These are phyloP conservation scores for Nomada goodeniana DNA, from an alignment of 2,888 invertebrate genomes.

Conservation along the genomic window DNA sequence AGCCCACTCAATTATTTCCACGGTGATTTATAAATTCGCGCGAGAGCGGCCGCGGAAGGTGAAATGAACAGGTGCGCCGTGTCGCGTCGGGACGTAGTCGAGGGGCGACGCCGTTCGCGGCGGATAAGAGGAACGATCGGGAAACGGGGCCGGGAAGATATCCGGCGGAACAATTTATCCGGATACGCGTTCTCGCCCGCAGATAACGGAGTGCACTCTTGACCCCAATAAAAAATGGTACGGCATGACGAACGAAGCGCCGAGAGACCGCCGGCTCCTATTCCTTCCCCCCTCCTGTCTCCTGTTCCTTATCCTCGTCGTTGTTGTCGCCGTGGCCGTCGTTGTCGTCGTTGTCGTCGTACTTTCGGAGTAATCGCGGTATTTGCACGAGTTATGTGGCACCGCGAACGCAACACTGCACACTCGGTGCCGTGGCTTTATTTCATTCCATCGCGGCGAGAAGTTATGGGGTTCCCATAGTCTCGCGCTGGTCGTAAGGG, in stretches of 20 bases:
- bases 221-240: constrained; percentile 38
- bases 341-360: neutral
- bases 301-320: neutral
- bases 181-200: constrained; percentile 18
- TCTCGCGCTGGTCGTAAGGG: constrained; percentile 9
- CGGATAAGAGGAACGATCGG: constrained; percentile 22
- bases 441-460: constrained; percentile 27
- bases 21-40: neutral
- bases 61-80: neutral
- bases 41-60: neutral
- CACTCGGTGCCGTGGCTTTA: constrained; percentile 14
- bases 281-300: neutral
- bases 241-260: constrained; percentile 17
- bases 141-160: constrained; percentile 20
- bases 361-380: constrained; percentile 29
- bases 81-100: neutral
- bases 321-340: neutral
- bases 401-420: neutral
- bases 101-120: neutral
- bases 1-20: too few relatives aligned
- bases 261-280: neutral
- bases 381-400: constrained; percentile 30
- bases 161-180: constrained; percentile 27
- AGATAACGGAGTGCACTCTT: constrained; percentile 48
- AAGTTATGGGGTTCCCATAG: constrained; percentile 28